Base-by-base conservation (phyloP, 2,888 invertebrate genomes). In the Neoitamus cyanurus region DNA sequence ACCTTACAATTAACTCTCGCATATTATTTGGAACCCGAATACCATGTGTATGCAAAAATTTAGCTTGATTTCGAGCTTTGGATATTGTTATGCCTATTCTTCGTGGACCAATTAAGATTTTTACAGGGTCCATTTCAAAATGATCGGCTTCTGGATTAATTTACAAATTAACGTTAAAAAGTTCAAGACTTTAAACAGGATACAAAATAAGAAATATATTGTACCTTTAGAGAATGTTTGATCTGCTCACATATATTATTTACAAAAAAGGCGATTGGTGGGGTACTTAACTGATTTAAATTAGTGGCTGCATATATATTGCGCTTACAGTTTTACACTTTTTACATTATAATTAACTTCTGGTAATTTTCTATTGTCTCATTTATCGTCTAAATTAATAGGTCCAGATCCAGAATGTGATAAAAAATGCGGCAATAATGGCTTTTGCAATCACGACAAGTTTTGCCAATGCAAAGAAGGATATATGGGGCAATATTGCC, bases 401-500 rank as follows among this genome's bases (percentile, higher is more conserved):
- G 96, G 95, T 90, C 96, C 97, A 77, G 97, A 97, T 92, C 96
- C 97, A 73, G 97, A 97, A 91, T 97, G 97, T 92, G 96, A 96
- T 91, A 94, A 95, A 90, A 96, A 96, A 90, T 97, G 97, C 90
- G 95, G 95, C 31, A 96, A 96, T 90, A 95, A 96, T 87, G 96
- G 96, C 0, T 94, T 95, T 93, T 97, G 97, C 90, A 96, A 96
- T 90, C 94, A 94, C 88, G 95, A 96, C 88, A 95, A 96, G 90
- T 95, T 96, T 86, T 97, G 97, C 90, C 96, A 96, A 88, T 97
- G 97, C 90, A 95, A 95, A 34, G 96, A 96, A 89, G 97, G 97
- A 6, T 97, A 97, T 89, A 95, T 97, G 94, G 97, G 98, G 2
- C 96, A 95, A 88, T 96, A 97, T 90, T 97, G 97, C 88, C 94